Percentiles rank a stretch among this genome's conserved stretches.
Evolutionary conservation across 2,797 vertebrate species (phyloP).

Genomic region (Karalla daura): DNA sequence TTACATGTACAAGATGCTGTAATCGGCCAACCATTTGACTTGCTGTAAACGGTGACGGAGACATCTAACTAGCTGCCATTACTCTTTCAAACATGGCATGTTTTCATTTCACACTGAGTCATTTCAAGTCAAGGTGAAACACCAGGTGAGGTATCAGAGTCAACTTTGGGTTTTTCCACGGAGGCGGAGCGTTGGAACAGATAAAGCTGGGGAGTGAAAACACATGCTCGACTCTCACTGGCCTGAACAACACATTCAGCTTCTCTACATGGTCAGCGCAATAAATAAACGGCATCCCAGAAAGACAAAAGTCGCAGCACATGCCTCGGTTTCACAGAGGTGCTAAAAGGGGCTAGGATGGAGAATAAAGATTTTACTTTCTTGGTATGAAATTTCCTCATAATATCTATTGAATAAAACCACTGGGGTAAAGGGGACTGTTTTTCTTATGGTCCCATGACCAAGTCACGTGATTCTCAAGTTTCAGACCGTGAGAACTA

Average conservation of each 20-base stretch:
- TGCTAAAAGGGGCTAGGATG: background rate
- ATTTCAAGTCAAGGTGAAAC: slow-evolving; percentile 9
- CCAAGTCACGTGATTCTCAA: no score
- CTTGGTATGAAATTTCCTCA: no score
- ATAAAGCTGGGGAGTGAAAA: slow-evolving; percentile 46
- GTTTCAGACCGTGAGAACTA: no score
- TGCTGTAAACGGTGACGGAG: background rate
- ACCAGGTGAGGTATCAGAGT: slow-evolving; percentile 27
- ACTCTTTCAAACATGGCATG: background rate
- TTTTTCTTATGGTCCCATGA: no score
- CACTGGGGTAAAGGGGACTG: no score
- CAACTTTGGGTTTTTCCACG: slow-evolving; percentile 46
- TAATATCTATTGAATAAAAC: no score
- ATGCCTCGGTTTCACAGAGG: background rate
- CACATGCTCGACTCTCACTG: slow-evolving; percentile 54
- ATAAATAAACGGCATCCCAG: slow-evolving; percentile 6
- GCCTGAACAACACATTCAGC: background rate
- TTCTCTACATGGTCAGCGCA: slow-evolving; percentile 13
- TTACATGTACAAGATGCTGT: slow-evolving; percentile 4
- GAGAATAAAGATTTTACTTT: no score
- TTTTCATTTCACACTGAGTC: background rate
- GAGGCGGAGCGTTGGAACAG: slow-evolving; percentile 18
- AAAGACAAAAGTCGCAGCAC: background rate
- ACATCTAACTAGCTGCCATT: background rate
- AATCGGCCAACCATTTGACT: slow-evolving; percentile 1